Evolutionary conservation across 2,113 vertebrate genomes (phyloP), one percentile per base, ranked within the genome.

Genomic region (Colinus virginianus): DNA sequence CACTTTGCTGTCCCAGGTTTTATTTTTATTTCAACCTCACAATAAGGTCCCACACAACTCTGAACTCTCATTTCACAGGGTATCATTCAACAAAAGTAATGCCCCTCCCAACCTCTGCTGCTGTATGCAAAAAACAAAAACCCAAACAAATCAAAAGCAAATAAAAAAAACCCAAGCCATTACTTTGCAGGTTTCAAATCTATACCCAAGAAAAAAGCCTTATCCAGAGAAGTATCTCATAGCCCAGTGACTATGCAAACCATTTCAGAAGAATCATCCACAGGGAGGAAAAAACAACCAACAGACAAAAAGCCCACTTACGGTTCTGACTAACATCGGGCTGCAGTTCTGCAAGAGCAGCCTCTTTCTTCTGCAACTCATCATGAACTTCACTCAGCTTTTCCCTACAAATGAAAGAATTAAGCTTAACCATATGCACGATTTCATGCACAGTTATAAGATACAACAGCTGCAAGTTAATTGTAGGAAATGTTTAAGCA

Each of bases 281-380:
- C 15, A 9, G 8, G 21, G 58, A 81, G 28, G 17, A 10, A 30
- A 56, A 19, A 26, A 49, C 10, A 12, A 32, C 36, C 38, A 48
- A 23, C 9, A n/a, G 1, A 11, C 3, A 9, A 61, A 13, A 13
- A 40, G 3, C 21, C 17, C 14, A 90, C 97, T 97, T 91, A 99
- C 98, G 97, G 84, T 96, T 98, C 83, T 99, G 99, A 77, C 96
- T 98, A 82, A 98, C 96, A 90, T 99, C 99, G 71, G 99, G 99
- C 94, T 99, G 98, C 17, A 99, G 98, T 85, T 99, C 99, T 97
- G 99, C 98, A 95, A 99, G 98, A 83, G 99, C 97, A 94, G 99
- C 99, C 91, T 99, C 99, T 91, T 99, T 99, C 97, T 99, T 99
- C 98, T 99, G 98, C 78, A 99, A 97, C 96, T 99, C 99, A 91